These are phyloP conservation scores for Enteromius viviparus DNA, from an alignment of 2,797 vertebrate genomes.

Conservation along the genomic window DNA sequence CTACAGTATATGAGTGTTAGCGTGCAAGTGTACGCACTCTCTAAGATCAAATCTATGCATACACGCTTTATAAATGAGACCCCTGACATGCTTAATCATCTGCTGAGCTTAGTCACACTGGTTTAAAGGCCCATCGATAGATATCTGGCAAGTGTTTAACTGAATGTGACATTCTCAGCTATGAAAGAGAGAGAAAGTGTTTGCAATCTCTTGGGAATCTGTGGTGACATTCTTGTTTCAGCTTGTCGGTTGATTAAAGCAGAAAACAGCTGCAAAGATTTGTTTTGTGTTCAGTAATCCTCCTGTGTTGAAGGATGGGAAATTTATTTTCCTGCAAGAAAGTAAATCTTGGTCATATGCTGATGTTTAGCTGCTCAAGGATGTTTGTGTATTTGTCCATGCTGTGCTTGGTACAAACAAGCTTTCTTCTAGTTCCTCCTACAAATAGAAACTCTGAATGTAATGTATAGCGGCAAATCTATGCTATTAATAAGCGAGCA, in stretches of 20 bases:
- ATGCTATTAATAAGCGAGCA: too few relatives aligned
- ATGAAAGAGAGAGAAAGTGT: not conserved
- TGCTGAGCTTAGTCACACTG: not conserved
- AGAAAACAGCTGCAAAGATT: constrained; percentile 14
- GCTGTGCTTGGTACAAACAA: not conserved
- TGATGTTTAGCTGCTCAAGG: constrained; percentile 7
- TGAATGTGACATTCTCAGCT: constrained; percentile 1
- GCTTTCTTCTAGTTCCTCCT: not conserved
- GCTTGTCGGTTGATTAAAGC: not conserved
- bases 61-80: too few relatives aligned
- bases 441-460: not conserved
- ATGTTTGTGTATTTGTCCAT: not conserved
- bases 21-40: too few relatives aligned
- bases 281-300: constrained; percentile 8
- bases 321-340: constrained; percentile 9
- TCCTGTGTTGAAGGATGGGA: not conserved
- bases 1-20: too few relatives aligned
- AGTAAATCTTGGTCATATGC: not conserved
- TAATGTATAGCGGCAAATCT: too few relatives aligned
- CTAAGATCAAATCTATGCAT: too few relatives aligned
- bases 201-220: not conserved
- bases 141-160: not conserved
- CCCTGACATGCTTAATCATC: not conserved
- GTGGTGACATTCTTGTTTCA: not conserved
- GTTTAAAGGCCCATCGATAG: not conserved